phyloP scores from a whole-genome alignment of 2,113 vertebrate species.

The Eidolon helvum region DNA sequence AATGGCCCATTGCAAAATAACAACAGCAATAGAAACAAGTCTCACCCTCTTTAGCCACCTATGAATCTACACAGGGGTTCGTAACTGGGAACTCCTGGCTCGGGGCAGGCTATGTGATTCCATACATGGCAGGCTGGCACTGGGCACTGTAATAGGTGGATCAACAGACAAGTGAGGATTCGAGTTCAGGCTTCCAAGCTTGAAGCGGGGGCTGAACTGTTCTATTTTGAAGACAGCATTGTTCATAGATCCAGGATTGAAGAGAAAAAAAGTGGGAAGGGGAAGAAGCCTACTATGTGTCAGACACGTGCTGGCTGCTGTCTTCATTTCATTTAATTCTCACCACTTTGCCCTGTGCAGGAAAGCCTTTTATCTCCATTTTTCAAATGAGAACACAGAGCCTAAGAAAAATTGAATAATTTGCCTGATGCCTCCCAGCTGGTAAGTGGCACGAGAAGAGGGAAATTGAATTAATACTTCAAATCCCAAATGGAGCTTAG shows the following conservation, averaged over 20 bases:
- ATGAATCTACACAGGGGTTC: neutral
- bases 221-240: rapidly evolving
- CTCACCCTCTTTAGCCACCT: neutral
- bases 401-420: neutral
- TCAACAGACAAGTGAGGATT: neutral
- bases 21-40: rapidly evolving
- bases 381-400: neutral
- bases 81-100: neutral
- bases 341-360: neutral
- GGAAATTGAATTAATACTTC: neutral
- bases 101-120: rapidly evolving
- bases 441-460: neutral
- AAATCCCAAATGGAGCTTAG: neutral
- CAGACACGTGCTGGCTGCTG: rapidly evolving
- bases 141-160: rapidly evolving
- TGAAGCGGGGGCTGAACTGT: neutral
- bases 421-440: neutral
- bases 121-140: rapidly evolving
- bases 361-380: neutral
- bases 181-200: neutral
- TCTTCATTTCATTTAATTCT: neutral
- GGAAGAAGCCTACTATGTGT: neutral
- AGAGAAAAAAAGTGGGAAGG: neutral
- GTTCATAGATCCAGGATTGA: neutral
- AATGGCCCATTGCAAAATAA: neutral